phyloP scores from a whole-genome alignment of 2,113 vertebrate genomes.

The Drymodes brunneopygia region DNA sequence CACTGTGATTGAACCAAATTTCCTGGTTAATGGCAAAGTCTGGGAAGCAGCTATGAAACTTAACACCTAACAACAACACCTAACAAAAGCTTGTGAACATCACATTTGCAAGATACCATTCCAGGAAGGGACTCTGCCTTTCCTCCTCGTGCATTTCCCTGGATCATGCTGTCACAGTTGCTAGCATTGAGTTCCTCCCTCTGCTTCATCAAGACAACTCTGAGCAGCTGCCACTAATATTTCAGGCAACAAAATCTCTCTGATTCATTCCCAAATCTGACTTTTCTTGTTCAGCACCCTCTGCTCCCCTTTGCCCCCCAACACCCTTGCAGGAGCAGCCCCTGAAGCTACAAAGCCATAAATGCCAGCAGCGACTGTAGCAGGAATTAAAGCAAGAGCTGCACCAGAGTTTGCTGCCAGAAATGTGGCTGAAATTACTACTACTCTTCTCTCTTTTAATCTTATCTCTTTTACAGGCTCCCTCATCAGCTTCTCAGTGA shows the following conservation, averaged over 20 bases:
- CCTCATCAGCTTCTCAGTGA: neutral
- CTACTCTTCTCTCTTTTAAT: constrained; percentile 20
- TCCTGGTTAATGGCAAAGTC: neutral
- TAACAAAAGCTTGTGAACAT: neutral
- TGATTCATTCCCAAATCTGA: neutral
- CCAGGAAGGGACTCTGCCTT: neutral
- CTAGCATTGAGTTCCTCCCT: neutral
- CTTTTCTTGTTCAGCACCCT: neutral
- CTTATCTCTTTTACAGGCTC: constrained; percentile 45
- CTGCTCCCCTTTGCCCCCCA: neutral
- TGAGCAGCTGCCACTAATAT: neutral
- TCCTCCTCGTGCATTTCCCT: rapidly evolving
- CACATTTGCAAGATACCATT: neutral
- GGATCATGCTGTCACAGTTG: rapidly evolving
- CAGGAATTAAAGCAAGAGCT: neutral
- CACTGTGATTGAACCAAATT: neutral
- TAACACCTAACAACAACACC: too few species aligned
- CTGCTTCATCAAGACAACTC: neutral
- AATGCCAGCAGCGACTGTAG: neutral
- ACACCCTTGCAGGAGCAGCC: neutral
- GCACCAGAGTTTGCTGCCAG: neutral
- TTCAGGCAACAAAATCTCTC: neutral
- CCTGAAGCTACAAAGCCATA: neutral
- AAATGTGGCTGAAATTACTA: constrained; percentile 23
- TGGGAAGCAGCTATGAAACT: neutral